phyloP scores from a whole-genome alignment of 1,140 invertebrate genomes.

The Melitaea cinxia region DNA sequence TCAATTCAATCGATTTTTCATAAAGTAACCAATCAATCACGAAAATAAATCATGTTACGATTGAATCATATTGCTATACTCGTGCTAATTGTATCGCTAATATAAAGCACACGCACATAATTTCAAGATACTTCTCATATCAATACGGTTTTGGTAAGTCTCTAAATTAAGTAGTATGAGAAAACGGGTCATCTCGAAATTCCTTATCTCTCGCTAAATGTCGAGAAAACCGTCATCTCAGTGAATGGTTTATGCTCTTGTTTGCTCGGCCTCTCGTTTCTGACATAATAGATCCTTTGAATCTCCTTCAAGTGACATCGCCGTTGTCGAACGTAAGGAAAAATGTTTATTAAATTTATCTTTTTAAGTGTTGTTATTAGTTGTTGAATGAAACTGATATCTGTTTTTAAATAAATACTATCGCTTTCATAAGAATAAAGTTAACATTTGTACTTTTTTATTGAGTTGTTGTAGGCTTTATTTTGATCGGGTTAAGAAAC shows the following conservation, averaged over 20 bases:
- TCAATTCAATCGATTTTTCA: too few species aligned
- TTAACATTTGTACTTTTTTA: too few species aligned
- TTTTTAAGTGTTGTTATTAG: background rate
- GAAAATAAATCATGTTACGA: too few species aligned
- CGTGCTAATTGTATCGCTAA: background rate
- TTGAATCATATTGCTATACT: background rate
- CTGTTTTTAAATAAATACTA: too few species aligned
- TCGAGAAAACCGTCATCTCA: conserved; percentile 1
- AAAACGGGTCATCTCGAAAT: conserved; percentile 20
- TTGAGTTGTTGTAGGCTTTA: too few species aligned
- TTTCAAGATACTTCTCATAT: background rate
- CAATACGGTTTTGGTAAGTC: conserved; percentile 10
- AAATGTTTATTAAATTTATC: conserved; percentile 14
- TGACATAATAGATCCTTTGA: conserved; percentile 24
- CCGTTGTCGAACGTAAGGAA: conserved; percentile 8
- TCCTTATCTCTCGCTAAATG: conserved; percentile 24
- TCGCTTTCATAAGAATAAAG: too few species aligned
- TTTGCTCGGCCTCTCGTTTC: conserved; percentile 26
- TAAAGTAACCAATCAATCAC: too few species aligned
- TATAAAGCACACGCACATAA: background rate
- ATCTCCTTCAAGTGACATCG: conserved; percentile 19
- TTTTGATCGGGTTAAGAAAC: too few species aligned
- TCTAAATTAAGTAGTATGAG: conserved; percentile 10
- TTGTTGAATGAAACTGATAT: background rate
- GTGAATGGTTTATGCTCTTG: conserved; percentile 38